A percentile compares a stretch with the other conserved stretches of the same genome.
phyloP scores from a whole-genome alignment of 2,113 vertebrate genomes.

The Hemichromis elongatus region DNA sequence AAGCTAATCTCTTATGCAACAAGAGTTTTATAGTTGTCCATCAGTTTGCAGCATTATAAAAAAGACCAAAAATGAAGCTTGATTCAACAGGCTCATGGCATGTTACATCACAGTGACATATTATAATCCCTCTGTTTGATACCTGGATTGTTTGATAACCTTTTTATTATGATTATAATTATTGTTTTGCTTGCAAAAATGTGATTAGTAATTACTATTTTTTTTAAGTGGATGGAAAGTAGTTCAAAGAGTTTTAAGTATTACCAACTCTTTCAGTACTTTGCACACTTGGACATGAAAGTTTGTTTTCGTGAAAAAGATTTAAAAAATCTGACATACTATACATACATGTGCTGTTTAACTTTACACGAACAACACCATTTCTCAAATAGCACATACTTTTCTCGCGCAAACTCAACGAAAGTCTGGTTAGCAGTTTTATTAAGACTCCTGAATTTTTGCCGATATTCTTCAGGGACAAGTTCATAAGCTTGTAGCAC shows the following conservation, averaged over 20 bases:
- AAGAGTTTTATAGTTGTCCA: neutral
- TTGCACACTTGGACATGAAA: neutral
- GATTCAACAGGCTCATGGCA: neutral
- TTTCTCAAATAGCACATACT: no score
- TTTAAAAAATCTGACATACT: neutral
- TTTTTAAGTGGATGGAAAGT: neutral
- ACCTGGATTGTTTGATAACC: neutral
- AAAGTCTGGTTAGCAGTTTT: no score
- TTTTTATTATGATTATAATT: neutral
- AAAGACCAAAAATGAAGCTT: neutral
- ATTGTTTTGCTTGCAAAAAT: neutral
- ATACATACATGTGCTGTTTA: neutral
- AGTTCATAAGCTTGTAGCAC: no score
- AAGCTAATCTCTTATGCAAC: slow-evolving; percentile 38
- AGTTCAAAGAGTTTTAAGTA: neutral
- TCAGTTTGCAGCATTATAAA: neutral
- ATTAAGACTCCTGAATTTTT: no score
- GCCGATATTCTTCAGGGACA: no score
- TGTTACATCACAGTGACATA: slow-evolving; percentile 5
- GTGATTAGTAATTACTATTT: neutral
- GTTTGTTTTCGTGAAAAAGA: neutral
- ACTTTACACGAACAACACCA: no score
- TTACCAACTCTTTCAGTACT: neutral
- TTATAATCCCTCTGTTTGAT: neutral
- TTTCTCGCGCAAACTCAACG: no score